phyloP scores from a whole-genome alignment of 2,113 vertebrate species.

The Gavialis gangeticus region DNA sequence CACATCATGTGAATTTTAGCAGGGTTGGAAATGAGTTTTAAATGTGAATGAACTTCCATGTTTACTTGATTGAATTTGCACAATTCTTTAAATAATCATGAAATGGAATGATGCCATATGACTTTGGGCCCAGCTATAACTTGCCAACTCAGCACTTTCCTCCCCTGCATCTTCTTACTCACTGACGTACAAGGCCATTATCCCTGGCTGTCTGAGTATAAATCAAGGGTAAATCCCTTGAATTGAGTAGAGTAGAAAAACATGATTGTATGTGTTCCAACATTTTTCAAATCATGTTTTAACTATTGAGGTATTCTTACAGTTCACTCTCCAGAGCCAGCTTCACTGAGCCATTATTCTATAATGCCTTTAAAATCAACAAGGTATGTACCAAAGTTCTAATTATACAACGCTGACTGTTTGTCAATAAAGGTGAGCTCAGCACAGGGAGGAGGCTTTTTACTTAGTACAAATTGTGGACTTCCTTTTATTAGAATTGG shows the following conservation, averaged over 20 bases:
- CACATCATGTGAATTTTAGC: not conserved
- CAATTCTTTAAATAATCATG: not conserved
- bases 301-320: not conserved
- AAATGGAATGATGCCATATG: rapidly evolving
- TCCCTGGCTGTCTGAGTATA: not conserved
- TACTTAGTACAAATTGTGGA: not conserved
- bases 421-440: not conserved
- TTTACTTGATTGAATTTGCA: not conserved
- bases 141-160: not conserved
- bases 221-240: not conserved
- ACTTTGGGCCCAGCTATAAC: not conserved
- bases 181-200: not conserved
- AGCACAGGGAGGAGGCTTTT: not conserved
- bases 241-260: rapidly evolving
- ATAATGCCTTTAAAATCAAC: not conserved
- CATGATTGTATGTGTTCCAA: not conserved
- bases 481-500: rapidly evolving
- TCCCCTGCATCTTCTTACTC: not conserved
- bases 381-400: rapidly evolving
- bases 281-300: rapidly evolving
- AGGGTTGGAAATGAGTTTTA: not conserved
- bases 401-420: not conserved
- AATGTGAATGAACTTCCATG: not conserved
- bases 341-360: not conserved
- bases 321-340: not conserved